Base-by-base conservation (phyloP, 2,888 invertebrate genomes). In the Ceramica pisi region DNA sequence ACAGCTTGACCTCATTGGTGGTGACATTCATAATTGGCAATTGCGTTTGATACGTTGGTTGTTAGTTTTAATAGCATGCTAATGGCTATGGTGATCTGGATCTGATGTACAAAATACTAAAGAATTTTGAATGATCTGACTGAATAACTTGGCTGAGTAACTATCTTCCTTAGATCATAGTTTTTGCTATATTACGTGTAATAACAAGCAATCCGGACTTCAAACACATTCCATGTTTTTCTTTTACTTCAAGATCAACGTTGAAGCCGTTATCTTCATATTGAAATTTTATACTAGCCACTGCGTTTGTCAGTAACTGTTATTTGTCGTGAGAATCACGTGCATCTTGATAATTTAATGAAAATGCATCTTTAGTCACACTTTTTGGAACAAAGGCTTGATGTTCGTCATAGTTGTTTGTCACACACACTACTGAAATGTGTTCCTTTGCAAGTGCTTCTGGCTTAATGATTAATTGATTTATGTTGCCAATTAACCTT, bases 1-100 rank as follows among this genome's bases (percentile, higher is more conserved):
- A 88, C 89, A 87, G 91, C 86, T 93, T 94, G 94, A 94, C 94
- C 94, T 92, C 87, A 92, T 92, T 92, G 90, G 89, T 85, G 76
- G 65, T 78, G 82, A 72, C 83, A 89, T 80, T 83, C 63, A 38
- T 83, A 75, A 89, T 88, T 89, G 88, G 72, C 88, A 89, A 91
- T 91, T 90, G 86, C 76, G 82, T 86, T 71, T 83, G 81, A 87
- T 88, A 84, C 61, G 61, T 70, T 72, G 61, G 73, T 84, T 75
- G 67, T 74, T 80, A 69, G 48, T 73, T 81, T 67, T 60, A 82
- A 78, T 84, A 65, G 16, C 57, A 64, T 80, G 81, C 48, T 82
- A 62, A 78, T 66, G 55, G 26, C 16, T 26, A 55, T 51, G 57
- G 67, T 59, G 57, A 65, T 66, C 61, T 74, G 48, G 46, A 66